Conservation (phyloP, 1,140 invertebrate genomes). For the Euborellia annulipes region DNA sequence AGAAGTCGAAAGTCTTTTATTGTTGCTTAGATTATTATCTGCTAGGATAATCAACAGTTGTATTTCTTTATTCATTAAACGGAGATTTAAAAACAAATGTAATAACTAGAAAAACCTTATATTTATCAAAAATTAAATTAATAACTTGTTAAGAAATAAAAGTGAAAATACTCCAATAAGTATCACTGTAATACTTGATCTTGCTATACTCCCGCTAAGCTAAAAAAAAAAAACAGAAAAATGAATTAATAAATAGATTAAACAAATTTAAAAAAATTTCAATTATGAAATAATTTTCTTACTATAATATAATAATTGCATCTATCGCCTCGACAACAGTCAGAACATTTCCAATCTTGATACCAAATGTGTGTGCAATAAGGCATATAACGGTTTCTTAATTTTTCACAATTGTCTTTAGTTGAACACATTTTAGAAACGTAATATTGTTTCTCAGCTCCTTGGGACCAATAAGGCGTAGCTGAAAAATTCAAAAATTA, state of each 20-base stretch:
- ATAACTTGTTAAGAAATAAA: neutral
- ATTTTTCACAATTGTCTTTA: constrained; percentile 56
- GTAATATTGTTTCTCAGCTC: constrained; percentile 85
- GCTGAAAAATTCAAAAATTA: too few relatives aligned
- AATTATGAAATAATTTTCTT: too few relatives aligned
- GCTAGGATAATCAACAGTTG: too few relatives aligned
- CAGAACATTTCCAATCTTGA: constrained; percentile 91
- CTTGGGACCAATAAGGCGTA: constrained; percentile 85
- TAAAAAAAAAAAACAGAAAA: too few relatives aligned
- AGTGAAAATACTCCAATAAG: neutral
- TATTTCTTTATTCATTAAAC: too few relatives aligned
- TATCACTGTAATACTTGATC: neutral
- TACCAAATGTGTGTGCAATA: constrained; percentile 93
- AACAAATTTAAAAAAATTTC: too few relatives aligned
- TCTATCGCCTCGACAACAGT: constrained; percentile 90
- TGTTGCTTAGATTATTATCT: too few relatives aligned
- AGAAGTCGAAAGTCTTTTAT: too few relatives aligned
- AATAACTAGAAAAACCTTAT: too few relatives aligned
- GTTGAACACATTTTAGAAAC: constrained; percentile 83
- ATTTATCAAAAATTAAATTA: too few relatives aligned
- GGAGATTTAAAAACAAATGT: too few relatives aligned
- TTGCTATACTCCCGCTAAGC: constrained; percentile 4
- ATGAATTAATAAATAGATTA: too few relatives aligned
- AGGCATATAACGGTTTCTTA: constrained; percentile 47
- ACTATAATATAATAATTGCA: constrained; percentile 97